Percentiles rank a stretch among this genome's conserved stretches.
Evolutionary conservation across 2,113 vertebrate genomes (phyloP).

Genomic region (Odontophorus gujanensis): DNA sequence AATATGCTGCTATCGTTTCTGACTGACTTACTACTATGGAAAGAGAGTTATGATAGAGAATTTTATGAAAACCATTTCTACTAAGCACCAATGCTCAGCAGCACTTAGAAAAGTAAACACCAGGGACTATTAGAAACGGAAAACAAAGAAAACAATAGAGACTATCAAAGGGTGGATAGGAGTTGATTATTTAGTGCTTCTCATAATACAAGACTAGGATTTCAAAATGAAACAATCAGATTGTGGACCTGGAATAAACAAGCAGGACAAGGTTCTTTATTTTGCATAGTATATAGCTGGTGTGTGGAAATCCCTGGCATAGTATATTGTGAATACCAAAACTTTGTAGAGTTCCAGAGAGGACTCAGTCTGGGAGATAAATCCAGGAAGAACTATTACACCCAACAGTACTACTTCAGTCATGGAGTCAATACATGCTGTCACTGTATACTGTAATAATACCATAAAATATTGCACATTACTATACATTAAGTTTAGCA

Average conservation of each 20-base stretch:
- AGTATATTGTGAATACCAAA: not conserved
- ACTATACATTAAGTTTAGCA: not conserved
- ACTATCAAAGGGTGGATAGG: not conserved
- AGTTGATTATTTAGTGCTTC: not conserved
- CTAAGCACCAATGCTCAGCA: not conserved
- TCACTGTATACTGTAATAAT: fast-evolving
- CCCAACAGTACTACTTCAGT: not conserved
- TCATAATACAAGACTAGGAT: not conserved
- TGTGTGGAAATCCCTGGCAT: not conserved
- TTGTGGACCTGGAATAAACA: not conserved
- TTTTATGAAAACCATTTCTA: conserved; percentile 1
- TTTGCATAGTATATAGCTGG: not conserved
- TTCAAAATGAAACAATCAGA: not conserved
- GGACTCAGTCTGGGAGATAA: not conserved
- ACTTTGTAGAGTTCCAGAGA: not conserved
- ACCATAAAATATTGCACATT: not conserved
- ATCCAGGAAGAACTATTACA: not conserved
- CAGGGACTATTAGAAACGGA: not conserved
- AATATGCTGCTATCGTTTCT: not conserved
- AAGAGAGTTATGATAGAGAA: not conserved
- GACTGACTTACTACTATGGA: not conserved
- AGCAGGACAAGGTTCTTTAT: not conserved
- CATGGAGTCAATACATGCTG: not conserved
- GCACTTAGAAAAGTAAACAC: conserved; percentile 5
- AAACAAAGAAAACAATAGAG: not conserved